phyloP scores from a whole-genome alignment of 1,140 invertebrate species.

The Drosophila nigrodunni region DNA sequence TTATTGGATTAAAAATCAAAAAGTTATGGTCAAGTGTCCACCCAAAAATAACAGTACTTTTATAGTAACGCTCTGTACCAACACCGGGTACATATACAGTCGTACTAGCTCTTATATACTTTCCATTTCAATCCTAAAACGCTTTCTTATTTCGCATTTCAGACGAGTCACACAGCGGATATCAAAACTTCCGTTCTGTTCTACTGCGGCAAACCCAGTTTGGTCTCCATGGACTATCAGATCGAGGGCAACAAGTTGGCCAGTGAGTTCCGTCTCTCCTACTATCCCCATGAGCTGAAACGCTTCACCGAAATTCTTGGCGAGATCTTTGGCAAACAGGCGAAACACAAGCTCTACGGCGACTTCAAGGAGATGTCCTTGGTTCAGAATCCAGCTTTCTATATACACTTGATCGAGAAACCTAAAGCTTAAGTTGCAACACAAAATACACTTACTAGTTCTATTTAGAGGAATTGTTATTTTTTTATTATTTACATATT shows the following conservation, averaged over 20 bases:
- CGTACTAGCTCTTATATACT: no score
- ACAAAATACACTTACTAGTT: constrained; percentile 52
- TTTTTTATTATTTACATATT: constrained; percentile 33
- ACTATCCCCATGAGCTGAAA: constrained; percentile 92
- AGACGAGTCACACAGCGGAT: constrained; percentile 92
- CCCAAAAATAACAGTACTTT: no score
- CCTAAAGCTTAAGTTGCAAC: constrained; percentile 57
- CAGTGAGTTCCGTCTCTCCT: constrained; percentile 93
- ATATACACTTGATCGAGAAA: constrained; percentile 93
- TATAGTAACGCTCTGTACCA: no score
- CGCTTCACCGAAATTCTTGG: constrained; percentile 89
- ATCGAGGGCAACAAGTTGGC: constrained; percentile 86
- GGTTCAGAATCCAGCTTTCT: constrained; percentile 90
- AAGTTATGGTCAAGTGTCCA: no score
- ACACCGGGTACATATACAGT: no score
- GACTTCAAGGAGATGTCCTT: constrained; percentile 91
- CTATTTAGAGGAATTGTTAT: constrained; percentile 39
- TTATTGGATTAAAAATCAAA: no score
- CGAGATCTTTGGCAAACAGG: constrained; percentile 89
- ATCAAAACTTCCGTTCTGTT: constrained; percentile 93
- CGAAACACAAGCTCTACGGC: constrained; percentile 90
- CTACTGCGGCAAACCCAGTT: constrained; percentile 89
- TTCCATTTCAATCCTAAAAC: no score
- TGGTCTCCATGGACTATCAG: constrained; percentile 92
- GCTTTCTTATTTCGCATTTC: constrained; percentile 46